Percentiles rank a stretch among this genome's conserved stretches.
phyloP scores from a whole-genome alignment of 1,140 invertebrate species.

The Drosophila varians region DNA sequence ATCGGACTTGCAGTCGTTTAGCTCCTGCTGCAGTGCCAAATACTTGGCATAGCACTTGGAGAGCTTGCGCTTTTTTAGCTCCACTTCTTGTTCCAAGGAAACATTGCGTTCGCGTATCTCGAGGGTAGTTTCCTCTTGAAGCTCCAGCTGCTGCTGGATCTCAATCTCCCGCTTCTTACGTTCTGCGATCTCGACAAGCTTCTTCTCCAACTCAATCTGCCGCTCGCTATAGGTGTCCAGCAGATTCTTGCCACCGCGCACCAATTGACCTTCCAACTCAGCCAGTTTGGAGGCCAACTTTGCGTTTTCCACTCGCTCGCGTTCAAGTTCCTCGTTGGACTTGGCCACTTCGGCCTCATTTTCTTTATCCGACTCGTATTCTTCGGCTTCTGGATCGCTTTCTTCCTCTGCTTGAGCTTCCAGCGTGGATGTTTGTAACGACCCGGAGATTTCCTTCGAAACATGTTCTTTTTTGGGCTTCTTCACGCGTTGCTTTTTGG shows the following conservation, averaged over 20 bases:
- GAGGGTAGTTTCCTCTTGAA: constrained; percentile 94
- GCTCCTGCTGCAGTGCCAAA: constrained; percentile 87
- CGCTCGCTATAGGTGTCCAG: constrained; percentile 96
- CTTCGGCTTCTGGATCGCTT: constrained; percentile 86
- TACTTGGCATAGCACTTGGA: constrained; percentile 86
- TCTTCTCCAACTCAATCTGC: constrained; percentile 91
- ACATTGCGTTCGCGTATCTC: constrained; percentile 94
- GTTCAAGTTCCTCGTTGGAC: constrained; percentile 82
- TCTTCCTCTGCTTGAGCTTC: constrained; percentile 83
- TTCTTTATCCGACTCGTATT: constrained; percentile 85
- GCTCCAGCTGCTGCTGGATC: constrained; percentile 93
- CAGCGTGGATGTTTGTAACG: constrained; percentile 29
- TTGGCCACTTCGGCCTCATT: constrained; percentile 84
- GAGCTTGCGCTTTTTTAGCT: constrained; percentile 95
- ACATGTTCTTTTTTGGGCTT: constrained; percentile 57
- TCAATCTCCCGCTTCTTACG: constrained; percentile 91
- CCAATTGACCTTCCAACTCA: constrained; percentile 93
- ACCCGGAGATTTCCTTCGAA: constrained; percentile 27
- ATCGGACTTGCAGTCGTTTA: constrained; percentile 92
- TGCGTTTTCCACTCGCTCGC: constrained; percentile 84
- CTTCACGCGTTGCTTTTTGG: constrained; percentile 56
- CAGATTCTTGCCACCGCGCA: constrained; percentile 93
- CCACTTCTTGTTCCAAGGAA: constrained; percentile 95
- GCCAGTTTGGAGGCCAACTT: constrained; percentile 85
- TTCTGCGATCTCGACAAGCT: constrained; percentile 92